Evolutionary conservation across 1,140 invertebrate genomes (phyloP).

Genomic region (Spodoptera litura): DNA sequence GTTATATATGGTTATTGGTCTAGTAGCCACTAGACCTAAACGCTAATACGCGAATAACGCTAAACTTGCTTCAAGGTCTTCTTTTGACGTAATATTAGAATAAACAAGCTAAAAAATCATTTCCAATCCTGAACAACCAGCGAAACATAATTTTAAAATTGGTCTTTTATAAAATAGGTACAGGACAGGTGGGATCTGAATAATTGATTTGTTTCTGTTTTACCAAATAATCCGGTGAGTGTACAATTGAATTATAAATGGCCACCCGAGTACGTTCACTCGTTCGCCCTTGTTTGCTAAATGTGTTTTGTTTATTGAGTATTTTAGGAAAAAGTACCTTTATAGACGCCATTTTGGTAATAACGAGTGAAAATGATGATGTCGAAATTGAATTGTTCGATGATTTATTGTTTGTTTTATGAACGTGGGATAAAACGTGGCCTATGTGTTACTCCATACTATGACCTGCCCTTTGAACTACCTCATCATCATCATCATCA

Average conservation of each 20-base stretch:
- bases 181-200: slow-evolving; percentile 40
- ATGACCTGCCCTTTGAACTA: no score
- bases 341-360: slow-evolving; percentile 1
- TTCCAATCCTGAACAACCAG: neutral
- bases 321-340: slow-evolving; percentile 26
- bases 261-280: slow-evolving; percentile 16
- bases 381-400: neutral
- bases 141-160: slow-evolving; percentile 1
- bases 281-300: slow-evolving; percentile 33
- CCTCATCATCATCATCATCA: no score
- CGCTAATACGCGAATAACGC: no score
- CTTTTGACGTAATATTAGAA: no score
- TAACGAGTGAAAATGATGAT: neutral
- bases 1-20: no score
- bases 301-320: slow-evolving; percentile 40
- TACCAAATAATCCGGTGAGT: slow-evolving; percentile 50
- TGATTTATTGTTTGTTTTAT: neutral
- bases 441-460: no score
- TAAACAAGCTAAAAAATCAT: neutral
- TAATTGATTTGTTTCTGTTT: slow-evolving; percentile 52
- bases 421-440: no score
- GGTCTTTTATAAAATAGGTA: slow-evolving; percentile 36
- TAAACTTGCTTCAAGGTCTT: no score
- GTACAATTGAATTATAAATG: slow-evolving; percentile 55
- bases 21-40: no score